phyloP scores from a whole-genome alignment of 1,140 invertebrate genomes.

The Atta colombica region DNA sequence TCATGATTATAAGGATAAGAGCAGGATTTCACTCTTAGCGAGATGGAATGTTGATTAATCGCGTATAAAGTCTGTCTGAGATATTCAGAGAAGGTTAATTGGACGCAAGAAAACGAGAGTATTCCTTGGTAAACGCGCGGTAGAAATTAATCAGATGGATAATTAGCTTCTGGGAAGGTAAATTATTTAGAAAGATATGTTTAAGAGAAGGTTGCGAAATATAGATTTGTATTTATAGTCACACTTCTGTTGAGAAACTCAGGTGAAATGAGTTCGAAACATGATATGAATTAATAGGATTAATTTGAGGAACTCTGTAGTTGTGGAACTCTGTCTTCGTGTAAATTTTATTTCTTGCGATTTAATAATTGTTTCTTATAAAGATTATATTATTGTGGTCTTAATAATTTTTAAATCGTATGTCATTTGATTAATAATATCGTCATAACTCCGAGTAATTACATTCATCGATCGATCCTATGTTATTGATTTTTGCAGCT shows the following conservation, averaged over 20 bases:
- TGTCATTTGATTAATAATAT: background rate
- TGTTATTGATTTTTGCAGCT: background rate
- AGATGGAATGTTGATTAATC: constrained; percentile 15
- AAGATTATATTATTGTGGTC: background rate
- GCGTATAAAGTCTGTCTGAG: constrained; percentile 7
- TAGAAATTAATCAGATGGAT: constrained; percentile 62
- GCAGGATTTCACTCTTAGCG: constrained; percentile 27
- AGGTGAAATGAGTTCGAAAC: background rate
- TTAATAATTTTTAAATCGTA: background rate
- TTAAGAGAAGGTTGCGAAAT: background rate
- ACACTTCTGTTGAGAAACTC: background rate
- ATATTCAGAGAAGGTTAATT: constrained; percentile 37
- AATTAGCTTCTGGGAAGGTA: constrained; percentile 62
- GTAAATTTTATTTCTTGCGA: background rate
- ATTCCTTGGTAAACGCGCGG: background rate
- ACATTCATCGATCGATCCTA: background rate
- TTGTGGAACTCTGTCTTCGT: too few species aligned
- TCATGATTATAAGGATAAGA: background rate
- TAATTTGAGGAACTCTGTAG: background rate
- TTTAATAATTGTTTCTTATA: background rate
- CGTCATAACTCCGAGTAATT: background rate
- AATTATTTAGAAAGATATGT: constrained; percentile 46
- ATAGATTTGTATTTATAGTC: background rate
- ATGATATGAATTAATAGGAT: background rate
- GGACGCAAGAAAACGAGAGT: background rate